Evolutionary conservation across 2,797 vertebrate genomes (phyloP), one percentile per base, ranked within the genome.

Genomic region (Ptychadena robeensis): DNA sequence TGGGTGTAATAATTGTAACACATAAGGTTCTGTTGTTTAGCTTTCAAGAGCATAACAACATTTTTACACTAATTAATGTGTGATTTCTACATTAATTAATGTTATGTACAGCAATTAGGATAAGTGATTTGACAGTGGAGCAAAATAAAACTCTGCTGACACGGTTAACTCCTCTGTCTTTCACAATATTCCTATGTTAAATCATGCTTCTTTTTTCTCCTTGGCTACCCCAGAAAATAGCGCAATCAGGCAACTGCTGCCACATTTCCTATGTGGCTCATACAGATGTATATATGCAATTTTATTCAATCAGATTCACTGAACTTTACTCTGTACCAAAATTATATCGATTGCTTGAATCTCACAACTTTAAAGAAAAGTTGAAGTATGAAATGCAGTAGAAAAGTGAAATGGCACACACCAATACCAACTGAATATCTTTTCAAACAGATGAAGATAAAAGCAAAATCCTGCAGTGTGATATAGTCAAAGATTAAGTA

Each of bases 221-320:
- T 69, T 80, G 77, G 53, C 77, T 85, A 85, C 72, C 35, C 73
- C 71, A 80, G 77, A 70, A 85, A 85, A 85, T 85, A 73, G 77
- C 69, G 72, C 77, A 85, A 80, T 85, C 71, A 64, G 53, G 37
- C 70, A 85, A 73, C 27, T 61, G 76, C 76, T 68, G 68, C 37
- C 63, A 69, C 71, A 84, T 69, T 64, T 85, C 70, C 82, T 84
- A 32, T 25, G 48, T 80, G 53, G 15, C 65, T 75, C 82, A 75
- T 80, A 84, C 48, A 75, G 65, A 80, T 84, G 53, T 68, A 74
- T 73, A 84, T 79, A 83, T 79, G 63, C 34, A 77, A 77, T 80
- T 69, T 64, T 28, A 82, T 75, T 61, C 80, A 82, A 70, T 84
- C 70, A 73, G 82, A 84, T 84, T 80, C 82, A 84, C 44, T 84